These are phyloP conservation scores for Harpalus rufipes DNA, from an alignment of 2,888 invertebrate genomes.

Conservation along the genomic window DNA sequence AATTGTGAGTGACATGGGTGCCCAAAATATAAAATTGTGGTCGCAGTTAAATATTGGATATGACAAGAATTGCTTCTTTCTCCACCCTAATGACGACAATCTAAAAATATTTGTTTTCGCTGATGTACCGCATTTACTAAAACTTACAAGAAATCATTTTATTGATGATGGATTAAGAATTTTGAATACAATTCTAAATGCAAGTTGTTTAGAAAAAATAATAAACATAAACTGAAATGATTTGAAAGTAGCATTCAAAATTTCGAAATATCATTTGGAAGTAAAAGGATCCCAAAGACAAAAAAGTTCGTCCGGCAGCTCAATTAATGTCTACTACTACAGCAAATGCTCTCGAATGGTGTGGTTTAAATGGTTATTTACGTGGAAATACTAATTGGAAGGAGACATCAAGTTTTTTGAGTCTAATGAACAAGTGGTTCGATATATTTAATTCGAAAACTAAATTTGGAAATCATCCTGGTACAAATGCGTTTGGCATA, in stretches of 20 bases:
- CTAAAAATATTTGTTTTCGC: constrained; percentile 38
- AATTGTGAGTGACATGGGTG: constrained; percentile 37
- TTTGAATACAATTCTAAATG: constrained; percentile 20
- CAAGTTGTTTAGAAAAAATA: constrained; percentile 14
- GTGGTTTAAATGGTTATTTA: constrained; percentile 59
- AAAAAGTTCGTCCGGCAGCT: constrained; percentile 66
- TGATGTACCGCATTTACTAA: constrained; percentile 49
- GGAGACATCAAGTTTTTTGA: not conserved
- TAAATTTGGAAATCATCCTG: constrained; percentile 55
- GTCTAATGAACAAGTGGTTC: constrained; percentile 68
- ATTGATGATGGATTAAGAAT: constrained; percentile 55
- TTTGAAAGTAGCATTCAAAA: constrained; percentile 68
- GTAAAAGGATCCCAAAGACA: constrained; percentile 67
- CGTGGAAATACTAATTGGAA: constrained; percentile 58
- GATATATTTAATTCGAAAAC: constrained; percentile 62
- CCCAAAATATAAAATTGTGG: constrained; percentile 22
- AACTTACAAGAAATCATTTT: constrained; percentile 61
- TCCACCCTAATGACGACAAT: constrained; percentile 11
- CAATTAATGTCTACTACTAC: constrained; percentile 68
- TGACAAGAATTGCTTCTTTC: constrained; percentile 30
- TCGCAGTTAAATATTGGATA: constrained; percentile 9
- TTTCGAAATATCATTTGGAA: constrained; percentile 66
- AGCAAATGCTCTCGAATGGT: constrained; percentile 67
- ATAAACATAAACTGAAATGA: constrained; percentile 60
- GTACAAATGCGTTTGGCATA: constrained; percentile 67